Base-by-base conservation (phyloP, 2,113 vertebrate genomes). In the Scomber colias region DNA sequence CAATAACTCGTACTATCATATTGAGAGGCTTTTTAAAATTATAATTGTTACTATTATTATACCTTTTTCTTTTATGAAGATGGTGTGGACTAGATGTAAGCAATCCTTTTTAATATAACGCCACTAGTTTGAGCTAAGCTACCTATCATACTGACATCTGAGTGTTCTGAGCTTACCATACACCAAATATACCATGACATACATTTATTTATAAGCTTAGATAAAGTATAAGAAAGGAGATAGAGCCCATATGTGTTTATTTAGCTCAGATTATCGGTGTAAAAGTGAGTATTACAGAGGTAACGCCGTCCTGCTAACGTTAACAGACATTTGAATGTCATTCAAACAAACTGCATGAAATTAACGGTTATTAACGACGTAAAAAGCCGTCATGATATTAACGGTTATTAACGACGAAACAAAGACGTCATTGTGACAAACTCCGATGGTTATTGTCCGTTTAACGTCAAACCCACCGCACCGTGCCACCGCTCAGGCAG, bases 271-370 rank as follows among this genome's bases (percentile, higher is more conserved):
- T n/a, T 48, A 14, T 45, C 17, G 56, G 10, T 21, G 45, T 15
- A 21, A 12, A 31, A 51, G 65, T 16, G 57, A 14, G 35, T 40
- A 9, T 16, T 4, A 40, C 13, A 57, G 44, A 35, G 10, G 40
- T 35, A 24, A 64, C 24, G 24, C 2, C n/a, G 21, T 66, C 16
- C 17, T 31, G 84, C 75, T 88, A 81, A 73, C 67, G 24, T 9
- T 40, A 40, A 40, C n/a, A 62, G 13, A 35, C 45, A 60, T 3
- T 69, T 85, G 67, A 88, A 91, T 85, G 90, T 85, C 83, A 75
- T 84, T 55, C 21, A 63, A 71, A 59, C 21, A 63, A 71, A 59
- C 12, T 11, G 40, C 31, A 3, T 30, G 11, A 61, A 67, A 44
- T 59, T 40, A 46, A 70, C n/a, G 3, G 5, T 50, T 12, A n/a